Base-by-base conservation (phyloP, 1,140 invertebrate species). In the Drosophila obscura region DNA sequence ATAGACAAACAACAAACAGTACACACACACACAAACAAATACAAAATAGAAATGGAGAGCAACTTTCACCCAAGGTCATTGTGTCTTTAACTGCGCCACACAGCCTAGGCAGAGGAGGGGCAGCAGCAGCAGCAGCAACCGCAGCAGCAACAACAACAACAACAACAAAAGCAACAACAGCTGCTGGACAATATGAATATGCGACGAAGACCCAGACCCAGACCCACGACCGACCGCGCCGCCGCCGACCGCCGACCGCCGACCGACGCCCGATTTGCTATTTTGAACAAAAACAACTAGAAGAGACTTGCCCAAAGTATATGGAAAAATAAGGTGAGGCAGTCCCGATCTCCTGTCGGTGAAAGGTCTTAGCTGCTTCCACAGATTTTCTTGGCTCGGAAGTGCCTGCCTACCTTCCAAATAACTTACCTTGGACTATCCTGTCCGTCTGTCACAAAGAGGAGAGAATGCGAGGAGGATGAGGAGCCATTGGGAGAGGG, bases 41-140 rank as follows among this genome's bases (percentile, higher is more conserved):
- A 72, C 67, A 85, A 90, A 90, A 90, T 82, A 85, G 79, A 90
- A 90, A 90, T 90, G 76, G 81, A 90, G 87, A 90, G 87, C 87
- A 90, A 90, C 87, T 90, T 90, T 90, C 87, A 90, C 87, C 87
- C 87, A 90, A 90, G 87, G 87, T 90, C 87, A 90, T 90, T 90
- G 87, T 90, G 87, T 90, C 79, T 90, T 90, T 88, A 87, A 87
- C 87, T 77, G 81, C 85, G 78, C 74, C 68, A 80, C 65, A 64
- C 56, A 74, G 64, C 72, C 35, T 69, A 68, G 65, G 24, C 77
- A 56, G 35, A 39, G 35, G 35, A 39, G 35, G 9, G 11, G 71
- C 77, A 51, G 35, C 63, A 41, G 19, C 56, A 45, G 39, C 65
- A 62, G 16, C 53, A 56, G 15, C 35, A 76, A 39, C 15, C 15